phyloP scores from a whole-genome alignment of 2,113 vertebrate genomes.

The Tringa solitaria region DNA sequence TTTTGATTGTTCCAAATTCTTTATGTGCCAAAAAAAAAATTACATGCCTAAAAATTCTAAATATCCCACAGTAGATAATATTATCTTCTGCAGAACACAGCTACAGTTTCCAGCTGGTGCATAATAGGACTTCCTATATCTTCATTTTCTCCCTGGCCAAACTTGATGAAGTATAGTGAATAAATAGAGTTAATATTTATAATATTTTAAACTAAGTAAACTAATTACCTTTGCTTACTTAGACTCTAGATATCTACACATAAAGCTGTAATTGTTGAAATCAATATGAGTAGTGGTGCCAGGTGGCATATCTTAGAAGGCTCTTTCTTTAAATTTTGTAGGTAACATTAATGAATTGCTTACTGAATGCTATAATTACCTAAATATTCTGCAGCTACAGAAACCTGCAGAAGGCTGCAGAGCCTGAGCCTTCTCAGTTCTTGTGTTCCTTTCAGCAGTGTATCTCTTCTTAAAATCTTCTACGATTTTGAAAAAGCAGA shows the following conservation, averaged over 20 bases:
- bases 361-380: not conserved
- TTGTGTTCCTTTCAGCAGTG: not conserved
- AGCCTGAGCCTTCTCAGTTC: not conserved
- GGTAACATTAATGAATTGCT: not conserved
- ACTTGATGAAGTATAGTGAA: not conserved
- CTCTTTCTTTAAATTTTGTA: not conserved
- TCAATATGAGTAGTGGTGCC: not conserved
- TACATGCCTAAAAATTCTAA: not conserved
- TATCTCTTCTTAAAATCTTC: not conserved
- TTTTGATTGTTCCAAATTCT: not conserved
- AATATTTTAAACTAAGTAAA: not conserved
- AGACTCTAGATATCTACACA: not conserved
- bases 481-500: not conserved
- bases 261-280: not conserved
- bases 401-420: not conserved
- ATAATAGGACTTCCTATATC: not conserved
- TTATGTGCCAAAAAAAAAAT: not conserved
- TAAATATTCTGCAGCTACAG: not conserved
- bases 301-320: not conserved
- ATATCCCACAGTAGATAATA: not conserved
- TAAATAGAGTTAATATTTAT: not conserved
- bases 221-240: not conserved
- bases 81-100: not conserved
- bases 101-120: not conserved
- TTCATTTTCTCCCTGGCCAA: not conserved